Evolutionary conservation across 2,113 vertebrate species (phyloP).

Genomic region (Amazona guildingii): DNA sequence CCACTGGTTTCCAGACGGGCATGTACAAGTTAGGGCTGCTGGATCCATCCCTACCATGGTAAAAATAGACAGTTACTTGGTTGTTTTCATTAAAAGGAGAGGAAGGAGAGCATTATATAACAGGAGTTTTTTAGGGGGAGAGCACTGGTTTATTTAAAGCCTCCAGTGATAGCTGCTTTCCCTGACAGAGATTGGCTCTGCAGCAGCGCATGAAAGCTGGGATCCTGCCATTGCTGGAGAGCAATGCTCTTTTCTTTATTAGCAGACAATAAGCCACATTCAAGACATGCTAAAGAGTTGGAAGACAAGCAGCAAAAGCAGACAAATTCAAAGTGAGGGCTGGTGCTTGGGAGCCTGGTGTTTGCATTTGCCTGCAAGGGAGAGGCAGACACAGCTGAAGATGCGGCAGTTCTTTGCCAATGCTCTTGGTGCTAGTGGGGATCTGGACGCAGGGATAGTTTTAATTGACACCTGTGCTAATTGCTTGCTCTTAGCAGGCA

Average conservation of each 20-base stretch:
- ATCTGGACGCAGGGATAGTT: background rate
- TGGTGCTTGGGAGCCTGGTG: background rate
- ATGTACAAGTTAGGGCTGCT: background rate
- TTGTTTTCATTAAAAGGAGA: constrained; percentile 44
- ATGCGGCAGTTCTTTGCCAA: background rate
- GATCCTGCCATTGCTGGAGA: constrained; percentile 43
- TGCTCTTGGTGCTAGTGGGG: background rate
- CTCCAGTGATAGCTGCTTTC: constrained; percentile 42
- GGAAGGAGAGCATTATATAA: constrained; percentile 53
- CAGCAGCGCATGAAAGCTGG: constrained; percentile 42
- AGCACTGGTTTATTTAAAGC: constrained; percentile 33
- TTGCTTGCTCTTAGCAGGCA: background rate
- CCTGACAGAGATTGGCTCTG: constrained; percentile 15
- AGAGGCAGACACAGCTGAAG: background rate
- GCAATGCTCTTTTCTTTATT: constrained; percentile 42
- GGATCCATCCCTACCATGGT: background rate
- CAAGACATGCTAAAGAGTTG: constrained; percentile 56
- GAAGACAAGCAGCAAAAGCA: constrained; percentile 46
- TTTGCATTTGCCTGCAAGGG: constrained; percentile 28
- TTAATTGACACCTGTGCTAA: background rate
- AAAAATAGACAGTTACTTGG: constrained; percentile 45
- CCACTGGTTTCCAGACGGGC: background rate
- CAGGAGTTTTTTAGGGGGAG: background rate
- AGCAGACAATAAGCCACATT: constrained; percentile 55
- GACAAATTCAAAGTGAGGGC: constrained; percentile 25